phyloP scores from a whole-genome alignment of 1,140 invertebrate species.

The Saccostrea echinata region DNA sequence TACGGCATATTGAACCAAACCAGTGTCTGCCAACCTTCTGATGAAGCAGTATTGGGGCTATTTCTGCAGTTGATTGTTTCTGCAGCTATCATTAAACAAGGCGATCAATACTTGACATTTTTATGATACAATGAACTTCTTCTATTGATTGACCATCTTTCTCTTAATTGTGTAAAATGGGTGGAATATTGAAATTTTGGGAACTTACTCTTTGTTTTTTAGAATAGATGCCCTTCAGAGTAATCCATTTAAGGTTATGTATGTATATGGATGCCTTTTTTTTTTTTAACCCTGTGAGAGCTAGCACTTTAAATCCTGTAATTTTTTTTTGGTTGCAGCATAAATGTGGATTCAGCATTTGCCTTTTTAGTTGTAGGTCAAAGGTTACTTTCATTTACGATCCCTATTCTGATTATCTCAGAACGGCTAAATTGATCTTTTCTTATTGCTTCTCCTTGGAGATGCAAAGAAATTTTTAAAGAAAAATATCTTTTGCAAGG shows the following conservation, averaged over 20 bases:
- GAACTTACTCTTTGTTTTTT: no score
- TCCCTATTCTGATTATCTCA: neutral
- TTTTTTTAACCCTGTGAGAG: no score
- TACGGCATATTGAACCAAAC: constrained; percentile 18
- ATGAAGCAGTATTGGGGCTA: constrained; percentile 13
- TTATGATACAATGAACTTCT: constrained; percentile 37
- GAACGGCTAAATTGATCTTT: neutral
- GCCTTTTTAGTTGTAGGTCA: neutral
- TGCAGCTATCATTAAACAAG: constrained; percentile 34
- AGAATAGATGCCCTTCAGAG: no score
- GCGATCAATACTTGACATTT: constrained; percentile 34
- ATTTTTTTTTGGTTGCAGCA: neutral
- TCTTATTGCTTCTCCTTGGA: neutral
- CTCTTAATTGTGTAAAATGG: constrained; percentile 22
- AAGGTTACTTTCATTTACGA: neutral
- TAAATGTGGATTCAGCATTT: neutral
- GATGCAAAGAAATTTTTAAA: neutral
- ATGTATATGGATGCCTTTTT: neutral
- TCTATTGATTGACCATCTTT: constrained; percentile 22
- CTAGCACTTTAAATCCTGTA: neutral
- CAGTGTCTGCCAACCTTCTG: neutral
- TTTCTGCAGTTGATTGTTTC: constrained; percentile 9
- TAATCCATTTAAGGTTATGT: neutral
- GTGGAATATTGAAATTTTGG: constrained; percentile 25
- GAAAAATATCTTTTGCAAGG: neutral